A percentile compares a stretch with the other conserved stretches of the same genome.
These are phyloP conservation scores for Ammospiza nelsoni DNA, from an alignment of 2,113 vertebrate species.

Conservation along the genomic window DNA sequence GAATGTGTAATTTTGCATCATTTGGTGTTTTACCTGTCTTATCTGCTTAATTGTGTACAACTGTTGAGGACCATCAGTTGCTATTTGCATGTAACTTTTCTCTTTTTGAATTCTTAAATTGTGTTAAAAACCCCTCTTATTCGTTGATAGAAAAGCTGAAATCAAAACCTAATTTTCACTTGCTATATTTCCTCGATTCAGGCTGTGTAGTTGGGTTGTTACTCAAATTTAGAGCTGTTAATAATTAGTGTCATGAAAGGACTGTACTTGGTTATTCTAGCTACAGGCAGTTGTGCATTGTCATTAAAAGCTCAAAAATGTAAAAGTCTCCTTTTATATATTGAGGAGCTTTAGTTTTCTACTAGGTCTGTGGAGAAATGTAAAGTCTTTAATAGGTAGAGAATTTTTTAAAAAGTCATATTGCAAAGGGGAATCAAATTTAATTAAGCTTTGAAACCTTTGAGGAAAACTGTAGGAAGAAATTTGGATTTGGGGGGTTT, in stretches of 20 bases:
- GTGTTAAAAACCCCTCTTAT: background rate
- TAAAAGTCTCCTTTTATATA: background rate
- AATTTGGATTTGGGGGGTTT: rapidly evolving
- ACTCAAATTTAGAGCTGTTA: background rate
- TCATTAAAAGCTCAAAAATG: background rate
- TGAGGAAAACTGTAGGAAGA: background rate
- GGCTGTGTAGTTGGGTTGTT: rapidly evolving
- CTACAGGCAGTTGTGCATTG: background rate
- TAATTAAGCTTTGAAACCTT: background rate
- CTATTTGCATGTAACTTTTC: background rate
- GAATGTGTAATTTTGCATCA: background rate
- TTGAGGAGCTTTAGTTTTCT: background rate
- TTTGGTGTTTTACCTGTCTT: background rate
- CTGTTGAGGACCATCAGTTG: background rate
- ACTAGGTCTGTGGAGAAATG: background rate
- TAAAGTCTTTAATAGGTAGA: background rate
- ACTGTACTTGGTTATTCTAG: background rate
- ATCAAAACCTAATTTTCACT: background rate
- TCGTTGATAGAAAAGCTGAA: background rate
- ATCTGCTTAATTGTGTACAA: background rate
- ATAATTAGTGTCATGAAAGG: background rate
- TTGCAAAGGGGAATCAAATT: background rate
- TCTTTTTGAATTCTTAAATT: background rate
- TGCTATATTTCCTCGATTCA: background rate
- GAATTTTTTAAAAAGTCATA: background rate